Percentiles rank a stretch among this genome's conserved stretches.
Evolutionary conservation across 2,113 vertebrate genomes (phyloP).

Genomic region (Hyla sarda): DNA sequence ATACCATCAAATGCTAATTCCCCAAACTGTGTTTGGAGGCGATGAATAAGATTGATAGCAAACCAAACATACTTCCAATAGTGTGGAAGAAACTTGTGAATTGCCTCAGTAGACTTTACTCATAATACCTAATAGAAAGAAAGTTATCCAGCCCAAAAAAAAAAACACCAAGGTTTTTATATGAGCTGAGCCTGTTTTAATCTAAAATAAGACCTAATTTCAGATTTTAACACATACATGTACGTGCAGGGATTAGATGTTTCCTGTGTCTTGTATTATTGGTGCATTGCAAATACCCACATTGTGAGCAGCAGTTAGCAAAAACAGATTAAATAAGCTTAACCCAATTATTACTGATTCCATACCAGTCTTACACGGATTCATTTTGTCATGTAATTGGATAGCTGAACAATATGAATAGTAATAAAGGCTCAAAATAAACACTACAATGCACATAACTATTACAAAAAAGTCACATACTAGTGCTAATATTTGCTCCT

Average conservation of each 20-base stretch:
- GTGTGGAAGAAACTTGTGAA: constrained; percentile 15
- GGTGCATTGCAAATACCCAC: neutral
- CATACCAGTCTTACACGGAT: neutral
- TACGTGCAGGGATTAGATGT: neutral
- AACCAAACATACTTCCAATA: neutral
- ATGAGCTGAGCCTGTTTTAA: constrained; percentile 20
- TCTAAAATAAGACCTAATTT: constrained; percentile 8
- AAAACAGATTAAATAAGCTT: constrained; percentile 10
- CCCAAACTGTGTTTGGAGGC: constrained; percentile 14
- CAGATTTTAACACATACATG: neutral
- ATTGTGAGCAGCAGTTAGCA: neutral
- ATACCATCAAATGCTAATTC: constrained; percentile 43
- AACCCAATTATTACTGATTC: neutral
- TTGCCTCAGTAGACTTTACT: constrained; percentile 4
- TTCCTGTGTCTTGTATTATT: constrained; percentile 4
- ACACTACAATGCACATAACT: neutral
- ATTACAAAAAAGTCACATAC: neutral
- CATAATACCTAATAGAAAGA: constrained; percentile 9
- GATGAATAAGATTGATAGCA: constrained; percentile 9
- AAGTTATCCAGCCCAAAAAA: constrained; percentile 15
- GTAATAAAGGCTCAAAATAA: neutral
- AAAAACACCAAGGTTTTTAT: neutral
- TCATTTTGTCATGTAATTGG: constrained; percentile 27
- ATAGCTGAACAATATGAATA: neutral
- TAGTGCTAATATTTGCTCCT: neutral